Evolutionary conservation across 1,140 invertebrate genomes (phyloP).

Genomic region (Reticulitermes speratus): DNA sequence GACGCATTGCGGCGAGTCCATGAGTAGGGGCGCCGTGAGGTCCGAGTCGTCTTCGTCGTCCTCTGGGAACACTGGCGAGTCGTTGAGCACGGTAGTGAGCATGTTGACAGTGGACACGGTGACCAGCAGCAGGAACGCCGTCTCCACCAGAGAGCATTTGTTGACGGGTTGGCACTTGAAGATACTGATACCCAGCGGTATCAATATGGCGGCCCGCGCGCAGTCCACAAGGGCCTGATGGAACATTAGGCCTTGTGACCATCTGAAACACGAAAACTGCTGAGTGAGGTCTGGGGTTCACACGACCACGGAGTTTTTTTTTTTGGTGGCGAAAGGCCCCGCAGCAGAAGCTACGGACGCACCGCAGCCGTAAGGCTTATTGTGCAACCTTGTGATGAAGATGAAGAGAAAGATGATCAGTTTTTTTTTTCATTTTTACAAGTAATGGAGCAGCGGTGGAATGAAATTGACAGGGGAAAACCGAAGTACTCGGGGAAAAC

Average conservation of each 20-base stretch:
- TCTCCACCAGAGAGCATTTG: conserved; percentile 87
- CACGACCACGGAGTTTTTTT: neutral
- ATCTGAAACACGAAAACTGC: conserved; percentile 56
- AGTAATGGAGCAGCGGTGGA: no score
- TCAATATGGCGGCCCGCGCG: conserved; percentile 73
- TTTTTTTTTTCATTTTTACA: no score
- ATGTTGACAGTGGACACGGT: conserved; percentile 90
- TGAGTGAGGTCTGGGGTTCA: no score
- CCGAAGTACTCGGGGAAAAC: no score
- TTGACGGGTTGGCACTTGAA: conserved; percentile 79
- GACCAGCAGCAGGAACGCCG: conserved; percentile 83
- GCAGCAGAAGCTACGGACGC: no score
- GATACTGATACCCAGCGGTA: conserved; percentile 79
- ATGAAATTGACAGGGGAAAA: no score
- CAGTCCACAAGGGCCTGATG: conserved; percentile 85
- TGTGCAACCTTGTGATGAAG: no score
- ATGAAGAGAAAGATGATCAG: no score
- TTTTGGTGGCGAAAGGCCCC: no score
- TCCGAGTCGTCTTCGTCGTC: conserved; percentile 65
- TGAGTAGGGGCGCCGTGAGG: conserved; percentile 64
- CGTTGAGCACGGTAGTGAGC: conserved; percentile 85
- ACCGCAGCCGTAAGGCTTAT: no score
- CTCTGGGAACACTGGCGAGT: conserved; percentile 82
- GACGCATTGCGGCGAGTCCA: conserved; percentile 84
- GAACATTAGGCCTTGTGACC: conserved; percentile 84